Conservation (phyloP, 92 coral and sea anemone genomes). For the Plumapathes pennacea region DNA sequence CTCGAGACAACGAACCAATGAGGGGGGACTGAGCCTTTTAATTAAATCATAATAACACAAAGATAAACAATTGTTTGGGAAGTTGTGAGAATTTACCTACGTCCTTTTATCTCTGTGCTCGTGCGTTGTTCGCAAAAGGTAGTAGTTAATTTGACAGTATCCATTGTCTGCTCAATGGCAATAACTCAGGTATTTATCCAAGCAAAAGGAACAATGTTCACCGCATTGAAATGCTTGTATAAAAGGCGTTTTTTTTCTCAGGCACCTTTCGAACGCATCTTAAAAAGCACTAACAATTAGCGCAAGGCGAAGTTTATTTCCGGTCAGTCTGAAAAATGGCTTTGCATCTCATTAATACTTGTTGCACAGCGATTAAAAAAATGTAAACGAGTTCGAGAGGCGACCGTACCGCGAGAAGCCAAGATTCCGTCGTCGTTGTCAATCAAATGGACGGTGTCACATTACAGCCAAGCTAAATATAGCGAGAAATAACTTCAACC, state of each 20-base stretch:
- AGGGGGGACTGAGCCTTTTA: slow-evolving; percentile 16
- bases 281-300: no score
- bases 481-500: slow-evolving; percentile 35
- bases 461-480: slow-evolving; percentile 49
- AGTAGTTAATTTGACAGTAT: slow-evolving; percentile 6
- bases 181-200: no score
- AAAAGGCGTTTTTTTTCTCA: no score
- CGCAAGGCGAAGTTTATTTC: no score
- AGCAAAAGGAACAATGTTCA: no score
- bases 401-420: slow-evolving; percentile 30
- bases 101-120: background rate
- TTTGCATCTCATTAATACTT: no score
- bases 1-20: slow-evolving; percentile 48
- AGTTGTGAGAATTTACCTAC: slow-evolving; percentile 9
- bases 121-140: no score
- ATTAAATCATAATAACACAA: slow-evolving; percentile 9
- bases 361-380: no score
- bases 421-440: slow-evolving; percentile 39
- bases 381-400: slow-evolving; percentile 26
- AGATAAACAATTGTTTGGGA: slow-evolving; percentile 11
- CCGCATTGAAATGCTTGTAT: no score
- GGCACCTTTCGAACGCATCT: no score
- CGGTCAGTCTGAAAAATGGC: no score
- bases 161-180: background rate
- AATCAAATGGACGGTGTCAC: slow-evolving; percentile 64